Percentiles rank a stretch among this genome's conserved stretches.
Conservation (phyloP, 2,888 invertebrate species). For the Dione vanillae region DNA sequence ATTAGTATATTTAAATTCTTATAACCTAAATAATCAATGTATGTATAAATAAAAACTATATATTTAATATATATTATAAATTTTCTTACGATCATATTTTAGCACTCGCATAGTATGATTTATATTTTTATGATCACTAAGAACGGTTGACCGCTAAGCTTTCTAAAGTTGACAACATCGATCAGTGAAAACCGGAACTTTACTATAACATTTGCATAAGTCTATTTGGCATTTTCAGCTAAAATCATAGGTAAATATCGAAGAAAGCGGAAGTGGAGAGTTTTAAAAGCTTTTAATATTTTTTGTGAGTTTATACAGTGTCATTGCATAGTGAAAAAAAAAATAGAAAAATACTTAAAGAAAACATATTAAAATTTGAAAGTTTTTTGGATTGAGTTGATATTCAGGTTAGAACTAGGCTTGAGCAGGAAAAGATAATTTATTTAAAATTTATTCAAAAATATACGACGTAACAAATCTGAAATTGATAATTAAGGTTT, state of each 20-base stretch:
- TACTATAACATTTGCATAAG: conserved; percentile 38
- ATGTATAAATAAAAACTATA: neutral
- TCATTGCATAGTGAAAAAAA: too few species aligned
- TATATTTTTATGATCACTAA: conserved; percentile 18
- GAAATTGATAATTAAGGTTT: too few species aligned
- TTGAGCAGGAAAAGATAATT: too few species aligned
- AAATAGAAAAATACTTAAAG: too few species aligned
- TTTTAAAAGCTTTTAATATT: neutral
- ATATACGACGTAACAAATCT: too few species aligned
- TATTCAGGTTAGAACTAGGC: too few species aligned
- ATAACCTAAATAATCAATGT: too few species aligned
- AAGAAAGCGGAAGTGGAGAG: neutral
- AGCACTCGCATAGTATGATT: neutral
- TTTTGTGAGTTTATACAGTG: too few species aligned
- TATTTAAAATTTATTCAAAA: too few species aligned
- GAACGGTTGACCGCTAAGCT: conserved; percentile 34
- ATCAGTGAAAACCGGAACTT: conserved; percentile 47
- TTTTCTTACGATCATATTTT: neutral
- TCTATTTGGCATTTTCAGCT: conserved; percentile 27
- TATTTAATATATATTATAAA: neutral
- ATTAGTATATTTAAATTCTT: too few species aligned
- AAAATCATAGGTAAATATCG: conserved; percentile 26
- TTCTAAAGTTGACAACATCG: conserved; percentile 48
- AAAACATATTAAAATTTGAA: too few species aligned
- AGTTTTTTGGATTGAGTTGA: too few species aligned